Evolutionary conservation across 2,888 invertebrate genomes (phyloP).

Genomic region (Timema cristinae): DNA sequence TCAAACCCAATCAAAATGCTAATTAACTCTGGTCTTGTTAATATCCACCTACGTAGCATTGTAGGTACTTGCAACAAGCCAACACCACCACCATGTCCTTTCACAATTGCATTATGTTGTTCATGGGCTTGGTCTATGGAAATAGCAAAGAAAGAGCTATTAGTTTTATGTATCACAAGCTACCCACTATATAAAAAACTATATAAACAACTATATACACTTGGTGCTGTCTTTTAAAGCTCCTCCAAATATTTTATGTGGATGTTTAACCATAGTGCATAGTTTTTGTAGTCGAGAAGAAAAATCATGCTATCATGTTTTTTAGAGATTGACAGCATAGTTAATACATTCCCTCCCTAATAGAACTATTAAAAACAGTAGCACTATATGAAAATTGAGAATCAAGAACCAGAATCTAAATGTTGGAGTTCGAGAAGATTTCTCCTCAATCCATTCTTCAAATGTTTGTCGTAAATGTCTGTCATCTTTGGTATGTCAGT

Average conservation of each 20-base stretch:
- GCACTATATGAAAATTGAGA: background rate
- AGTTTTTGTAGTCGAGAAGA: slow-evolving; percentile 12
- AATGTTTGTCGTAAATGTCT: too few species aligned
- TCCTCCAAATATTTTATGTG: slow-evolving; percentile 23
- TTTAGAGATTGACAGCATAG: background rate
- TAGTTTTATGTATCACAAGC: slow-evolving; percentile 33
- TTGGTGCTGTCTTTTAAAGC: slow-evolving; percentile 21
- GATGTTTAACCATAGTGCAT: slow-evolving; percentile 19
- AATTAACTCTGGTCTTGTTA: slow-evolving; percentile 27
- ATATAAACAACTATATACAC: slow-evolving; percentile 15
- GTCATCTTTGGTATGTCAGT: too few species aligned
- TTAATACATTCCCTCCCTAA: background rate
- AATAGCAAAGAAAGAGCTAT: slow-evolving; percentile 34
- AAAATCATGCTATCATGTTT: background rate
- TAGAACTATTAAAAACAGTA: background rate
- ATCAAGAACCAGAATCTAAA: background rate
- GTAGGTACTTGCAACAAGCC: slow-evolving; percentile 32
- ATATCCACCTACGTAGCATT: slow-evolving; percentile 31
- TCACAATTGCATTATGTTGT: slow-evolving; percentile 35
- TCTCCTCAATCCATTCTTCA: background rate
- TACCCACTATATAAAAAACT: too few species aligned
- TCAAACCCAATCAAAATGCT: background rate
- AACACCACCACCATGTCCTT: slow-evolving; percentile 33
- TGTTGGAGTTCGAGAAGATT: background rate
- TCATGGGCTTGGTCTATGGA: slow-evolving; percentile 36